These are phyloP conservation scores for Minunthozetes semirufus DNA, from an alignment of 2,888 invertebrate species.

Conservation along the genomic window DNA sequence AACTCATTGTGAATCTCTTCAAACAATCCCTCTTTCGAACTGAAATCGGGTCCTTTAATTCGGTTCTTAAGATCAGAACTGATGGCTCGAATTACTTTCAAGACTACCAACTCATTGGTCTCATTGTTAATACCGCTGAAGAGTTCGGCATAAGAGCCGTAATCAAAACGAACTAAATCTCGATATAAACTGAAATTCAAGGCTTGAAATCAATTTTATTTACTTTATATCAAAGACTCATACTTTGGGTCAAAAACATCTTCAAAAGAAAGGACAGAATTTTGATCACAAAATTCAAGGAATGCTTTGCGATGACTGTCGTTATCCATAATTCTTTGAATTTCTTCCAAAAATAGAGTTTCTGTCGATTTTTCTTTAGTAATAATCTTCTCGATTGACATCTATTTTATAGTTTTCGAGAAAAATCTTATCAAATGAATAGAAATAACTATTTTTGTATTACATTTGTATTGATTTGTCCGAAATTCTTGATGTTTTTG, in stretches of 20 bases:
- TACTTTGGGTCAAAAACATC: background rate
- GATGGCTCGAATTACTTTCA: constrained; percentile 36
- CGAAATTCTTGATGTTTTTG: too few relatives aligned
- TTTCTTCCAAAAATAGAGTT: background rate
- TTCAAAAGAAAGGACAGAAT: background rate
- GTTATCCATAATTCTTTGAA: background rate
- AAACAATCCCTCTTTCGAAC: background rate
- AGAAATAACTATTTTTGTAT: too few relatives aligned
- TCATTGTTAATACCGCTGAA: constrained; percentile 13
- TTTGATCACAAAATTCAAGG: background rate
- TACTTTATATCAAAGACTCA: background rate
- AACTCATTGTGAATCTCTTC: constrained; percentile 23
- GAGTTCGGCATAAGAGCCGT: constrained; percentile 30
- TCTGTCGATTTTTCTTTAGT: background rate
- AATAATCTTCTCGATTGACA: background rate
- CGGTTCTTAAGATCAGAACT: background rate
- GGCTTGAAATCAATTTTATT: background rate
- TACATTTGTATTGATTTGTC: too few relatives aligned
- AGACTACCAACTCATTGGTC: constrained; percentile 4
- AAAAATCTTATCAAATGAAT: background rate
- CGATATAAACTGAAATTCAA: background rate
- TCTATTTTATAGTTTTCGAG: too few relatives aligned
- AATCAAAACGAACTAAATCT: constrained; percentile 28
- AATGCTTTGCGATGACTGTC: background rate
- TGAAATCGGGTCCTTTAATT: background rate